Base-by-base conservation (phyloP, 2,113 vertebrate species). In the Pachypanchax playfairii region DNA sequence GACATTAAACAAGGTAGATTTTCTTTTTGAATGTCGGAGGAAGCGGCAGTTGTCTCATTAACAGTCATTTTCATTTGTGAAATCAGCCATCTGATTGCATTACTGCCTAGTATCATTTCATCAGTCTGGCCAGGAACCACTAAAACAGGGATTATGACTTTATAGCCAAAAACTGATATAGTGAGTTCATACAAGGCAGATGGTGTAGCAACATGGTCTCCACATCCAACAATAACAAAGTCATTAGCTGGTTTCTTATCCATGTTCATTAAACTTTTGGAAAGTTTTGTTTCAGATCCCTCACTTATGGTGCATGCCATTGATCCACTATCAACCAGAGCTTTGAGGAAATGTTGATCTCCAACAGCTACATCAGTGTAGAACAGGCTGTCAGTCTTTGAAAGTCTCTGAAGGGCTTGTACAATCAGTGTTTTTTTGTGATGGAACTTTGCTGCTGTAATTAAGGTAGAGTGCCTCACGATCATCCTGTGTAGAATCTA, bases 261-360 rank as follows among this genome's bases (percentile, higher is more conserved):
- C 15, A 31, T 14, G 28, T 50, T 8, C 10, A 4, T 13, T 15
- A 31, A 4, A 4, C 8, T 18, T 6, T 31, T 7, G 4, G 48
- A 50, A 11, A 12, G 14, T 50, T 31, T 49, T n/a, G 14, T 5
- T 29, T 49, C 47, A 49, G 15, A 24, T n/a, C 2, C 15, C 17
- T n/a, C 47, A 49, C 47, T 49, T 47, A 47, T 47, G 12, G 22
- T 47, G 44, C 44, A 25, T 25, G 4, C 36, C 28, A 29, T 29
- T 29, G 28, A 29, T 29, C 28, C 28, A 38, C 79, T 80, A 26
- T 85, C 77, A 25, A 77, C 49, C 33, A 82, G 44, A 6, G 66
- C 82, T 69, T 24, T 80, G 15, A 85, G 20, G 6, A 21, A 4
- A 43, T 48, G n/a, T 1, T 31, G 36, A 28, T 4, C 1, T 6